Conservation (phyloP, 2,888 invertebrate species). For the Piscicola geometra region DNA sequence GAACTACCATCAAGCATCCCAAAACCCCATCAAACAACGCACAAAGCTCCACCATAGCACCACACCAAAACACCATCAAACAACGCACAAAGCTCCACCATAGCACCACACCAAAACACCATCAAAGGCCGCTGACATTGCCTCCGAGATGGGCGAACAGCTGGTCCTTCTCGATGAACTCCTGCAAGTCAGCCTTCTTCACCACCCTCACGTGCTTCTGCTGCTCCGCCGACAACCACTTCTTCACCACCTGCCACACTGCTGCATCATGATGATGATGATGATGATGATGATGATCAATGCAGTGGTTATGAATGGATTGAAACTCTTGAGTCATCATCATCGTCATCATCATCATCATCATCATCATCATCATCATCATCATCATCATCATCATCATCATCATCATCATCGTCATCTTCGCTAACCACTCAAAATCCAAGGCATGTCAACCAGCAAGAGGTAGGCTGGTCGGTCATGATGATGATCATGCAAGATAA, state of each 20-base stretch:
- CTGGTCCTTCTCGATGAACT: constrained; percentile 70
- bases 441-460: constrained; percentile 86
- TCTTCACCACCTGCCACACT: constrained; percentile 83
- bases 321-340: not conserved
- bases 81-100: no score
- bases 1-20: no score
- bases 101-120: no score
- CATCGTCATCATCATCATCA: constrained; percentile 10
- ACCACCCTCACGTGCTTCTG: constrained; percentile 82
- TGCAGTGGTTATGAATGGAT: not conserved
- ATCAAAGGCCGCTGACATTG: constrained; percentile 37
- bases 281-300: constrained; percentile 14
- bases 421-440: constrained; percentile 76
- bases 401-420: constrained; percentile 7
- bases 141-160: constrained; percentile 58
- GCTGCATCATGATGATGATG: constrained; percentile 60
- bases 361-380: constrained; percentile 21
- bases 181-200: constrained; percentile 65
- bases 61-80: no score
- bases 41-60: no score
- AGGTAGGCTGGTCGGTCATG: constrained; percentile 72
- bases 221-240: constrained; percentile 78
- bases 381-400: constrained; percentile 20
- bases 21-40: no score
- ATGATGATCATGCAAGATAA: not conserved